phyloP scores from a whole-genome alignment of 2,888 invertebrate species.

The Leptopilina drosophilae region DNA sequence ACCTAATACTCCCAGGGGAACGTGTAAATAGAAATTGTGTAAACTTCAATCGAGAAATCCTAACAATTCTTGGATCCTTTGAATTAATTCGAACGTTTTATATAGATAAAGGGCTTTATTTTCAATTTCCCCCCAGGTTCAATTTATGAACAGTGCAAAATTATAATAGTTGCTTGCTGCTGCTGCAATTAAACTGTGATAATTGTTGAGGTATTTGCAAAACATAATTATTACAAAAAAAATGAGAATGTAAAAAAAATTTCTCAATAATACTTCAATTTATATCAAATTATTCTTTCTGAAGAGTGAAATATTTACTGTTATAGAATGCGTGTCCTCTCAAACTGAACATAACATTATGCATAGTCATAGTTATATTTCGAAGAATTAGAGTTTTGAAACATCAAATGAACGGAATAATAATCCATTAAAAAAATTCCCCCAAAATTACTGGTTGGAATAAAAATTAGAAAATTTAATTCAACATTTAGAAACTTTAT shows the following conservation, averaged over 20 bases:
- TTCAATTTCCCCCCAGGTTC: not conserved
- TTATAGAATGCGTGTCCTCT: not conserved
- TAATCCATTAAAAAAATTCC: no score
- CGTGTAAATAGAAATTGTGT: slow-evolving; percentile 23
- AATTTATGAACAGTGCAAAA: not conserved
- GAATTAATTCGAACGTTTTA: slow-evolving; percentile 20
- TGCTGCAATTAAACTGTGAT: slow-evolving; percentile 19
- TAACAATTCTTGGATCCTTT: not conserved
- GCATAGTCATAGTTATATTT: not conserved
- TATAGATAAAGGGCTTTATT: not conserved
- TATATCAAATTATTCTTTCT: not conserved
- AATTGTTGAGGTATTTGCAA: slow-evolving; percentile 19
- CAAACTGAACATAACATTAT: not conserved
- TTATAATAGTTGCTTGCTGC: not conserved
- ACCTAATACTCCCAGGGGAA: not conserved
- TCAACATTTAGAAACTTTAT: no score
- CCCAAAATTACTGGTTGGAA: no score
- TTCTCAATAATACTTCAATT: not conserved
- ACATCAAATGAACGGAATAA: no score
- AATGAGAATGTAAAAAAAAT: no score
- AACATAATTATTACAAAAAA: not conserved
- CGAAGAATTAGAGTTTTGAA: not conserved
- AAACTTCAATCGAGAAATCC: not conserved
- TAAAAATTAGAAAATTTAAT: no score
- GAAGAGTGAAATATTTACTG: not conserved